These are phyloP conservation scores for Spodoptera picta DNA, from an alignment of 2,888 invertebrate species.

Conservation along the genomic window DNA sequence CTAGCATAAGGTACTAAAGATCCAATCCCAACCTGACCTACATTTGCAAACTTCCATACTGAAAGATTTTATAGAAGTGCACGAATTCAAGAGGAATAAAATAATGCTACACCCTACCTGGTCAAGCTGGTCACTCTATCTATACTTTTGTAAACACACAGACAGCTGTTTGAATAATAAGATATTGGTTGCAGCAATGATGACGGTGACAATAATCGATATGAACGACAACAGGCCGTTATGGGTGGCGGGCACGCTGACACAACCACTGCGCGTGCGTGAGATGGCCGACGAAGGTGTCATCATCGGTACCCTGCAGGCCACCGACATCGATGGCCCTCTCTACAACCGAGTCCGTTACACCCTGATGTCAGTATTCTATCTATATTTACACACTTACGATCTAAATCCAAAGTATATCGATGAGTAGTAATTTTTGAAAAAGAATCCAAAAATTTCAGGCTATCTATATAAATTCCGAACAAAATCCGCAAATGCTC, in stretches of 20 bases:
- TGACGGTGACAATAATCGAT: slow-evolving; percentile 89
- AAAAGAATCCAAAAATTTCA: too few species aligned
- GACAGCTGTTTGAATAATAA: too few species aligned
- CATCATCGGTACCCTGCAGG: slow-evolving; percentile 89
- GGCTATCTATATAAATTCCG: too few species aligned
- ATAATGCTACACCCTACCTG: not conserved
- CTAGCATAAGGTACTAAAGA: too few species aligned
- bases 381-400: not conserved
- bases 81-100: not conserved
- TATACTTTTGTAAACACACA: too few species aligned
- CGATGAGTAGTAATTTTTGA: too few species aligned
- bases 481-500: too few species aligned
- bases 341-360: slow-evolving; percentile 89
- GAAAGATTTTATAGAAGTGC: too few species aligned
- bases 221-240: slow-evolving; percentile 90
- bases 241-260: slow-evolving; percentile 82
- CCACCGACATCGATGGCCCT: slow-evolving; percentile 90
- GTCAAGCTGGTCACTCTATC: too few species aligned
- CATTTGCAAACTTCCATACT: too few species aligned
- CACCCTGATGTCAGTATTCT: slow-evolving; percentile 81
- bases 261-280: slow-evolving; percentile 79
- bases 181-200: slow-evolving; percentile 75
- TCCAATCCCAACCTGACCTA: too few species aligned
- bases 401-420: too few species aligned
- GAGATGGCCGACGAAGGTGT: slow-evolving; percentile 84